Evolutionary conservation across 2,113 vertebrate species (phyloP), one percentile per base, ranked within the genome.

Genomic region (Ctenodactylus gundi): DNA sequence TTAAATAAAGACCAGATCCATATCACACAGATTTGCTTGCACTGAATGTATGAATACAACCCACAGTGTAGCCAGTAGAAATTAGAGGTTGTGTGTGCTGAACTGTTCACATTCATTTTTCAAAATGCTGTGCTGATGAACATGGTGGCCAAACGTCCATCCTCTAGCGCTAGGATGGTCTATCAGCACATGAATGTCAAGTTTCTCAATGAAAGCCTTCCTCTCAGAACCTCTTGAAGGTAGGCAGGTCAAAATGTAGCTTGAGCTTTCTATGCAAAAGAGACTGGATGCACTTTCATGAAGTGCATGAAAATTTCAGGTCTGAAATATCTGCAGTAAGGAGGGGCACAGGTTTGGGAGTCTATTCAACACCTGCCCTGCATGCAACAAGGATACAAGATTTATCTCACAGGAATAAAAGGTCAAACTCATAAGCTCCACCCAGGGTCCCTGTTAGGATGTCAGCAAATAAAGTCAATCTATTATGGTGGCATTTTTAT

Each of bases 81-180:
- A 80, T 80, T 0, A 75, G n/a, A 81, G 15, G n/a, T 2, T 2
- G 1, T 0, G 0, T 46, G 23, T 68, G n/a, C 82, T 31, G 31
- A 82, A 57, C 23, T 1, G 1, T 60, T 87, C 44, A 14, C 39
- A 12, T 20, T 55, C 65, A 29, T 55, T 57, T 41, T 20, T n/a
- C n/a, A 51, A 57, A 55, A 25, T 1, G 4, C 27, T 39, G 13
- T 65, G 49, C 44, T 60, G 31, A 70, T 58, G 29, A 44, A 68
- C 13, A 10, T 0, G 3, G 51, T 25, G 13, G 29, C 6, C 55
- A 34, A 36, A 4, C 4, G 23, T 57, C 23, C n/a, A 18, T 11
- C 4, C 39, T 72, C 41, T 36, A 55, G 68, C 12, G 21, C 20
- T n/a, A 7, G 10, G 1, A 1, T 12, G 7, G 39, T 10, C 80